Percentiles rank a stretch among this genome's conserved stretches.
These are phyloP conservation scores for Xiphydria camelus DNA, from an alignment of 2,888 invertebrate genomes.

Conservation along the genomic window DNA sequence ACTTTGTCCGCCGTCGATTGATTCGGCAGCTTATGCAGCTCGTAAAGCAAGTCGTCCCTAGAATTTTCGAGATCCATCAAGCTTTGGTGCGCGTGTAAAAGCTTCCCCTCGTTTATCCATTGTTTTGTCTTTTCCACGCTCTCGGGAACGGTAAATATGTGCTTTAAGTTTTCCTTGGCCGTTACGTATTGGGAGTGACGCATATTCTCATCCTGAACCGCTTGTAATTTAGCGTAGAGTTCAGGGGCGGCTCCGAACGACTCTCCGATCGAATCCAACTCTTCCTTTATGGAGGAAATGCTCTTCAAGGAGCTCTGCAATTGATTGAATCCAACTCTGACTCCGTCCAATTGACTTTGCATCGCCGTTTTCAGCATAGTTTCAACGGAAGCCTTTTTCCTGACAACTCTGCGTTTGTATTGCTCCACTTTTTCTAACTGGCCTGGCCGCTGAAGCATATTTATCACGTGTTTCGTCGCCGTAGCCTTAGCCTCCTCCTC, in stretches of 20 bases:
- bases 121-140: constrained; percentile 93
- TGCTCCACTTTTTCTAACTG: constrained; percentile 92
- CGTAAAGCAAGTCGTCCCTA: constrained; percentile 91
- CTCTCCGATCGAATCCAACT: constrained; percentile 64
- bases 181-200: constrained; percentile 96
- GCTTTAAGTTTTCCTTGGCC: constrained; percentile 96
- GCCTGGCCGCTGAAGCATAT: constrained; percentile 91
- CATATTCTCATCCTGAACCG: constrained; percentile 89
- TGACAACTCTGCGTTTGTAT: constrained; percentile 72
- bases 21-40: constrained; percentile 90
- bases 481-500: constrained; percentile 78
- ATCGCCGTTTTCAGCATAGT: constrained; percentile 97
- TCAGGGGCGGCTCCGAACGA: constrained; percentile 77
- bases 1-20: constrained; percentile 88
- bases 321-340: constrained; percentile 89
- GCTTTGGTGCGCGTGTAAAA: constrained; percentile 91
- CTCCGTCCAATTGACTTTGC: constrained; percentile 97
- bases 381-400: constrained; percentile 88
- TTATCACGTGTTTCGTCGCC: constrained; percentile 84
- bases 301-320: constrained; percentile 84
- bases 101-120: constrained; percentile 92
- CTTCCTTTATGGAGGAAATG: constrained; percentile 67
- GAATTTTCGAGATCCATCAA: constrained; percentile 95
- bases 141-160: constrained; percentile 96
- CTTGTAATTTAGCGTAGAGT: constrained; percentile 78